A percentile compares a stretch with the other conserved stretches of the same genome.
These are phyloP conservation scores for Darevskia mixta DNA, from an alignment of 2,797 vertebrate species.

Conservation along the genomic window DNA sequence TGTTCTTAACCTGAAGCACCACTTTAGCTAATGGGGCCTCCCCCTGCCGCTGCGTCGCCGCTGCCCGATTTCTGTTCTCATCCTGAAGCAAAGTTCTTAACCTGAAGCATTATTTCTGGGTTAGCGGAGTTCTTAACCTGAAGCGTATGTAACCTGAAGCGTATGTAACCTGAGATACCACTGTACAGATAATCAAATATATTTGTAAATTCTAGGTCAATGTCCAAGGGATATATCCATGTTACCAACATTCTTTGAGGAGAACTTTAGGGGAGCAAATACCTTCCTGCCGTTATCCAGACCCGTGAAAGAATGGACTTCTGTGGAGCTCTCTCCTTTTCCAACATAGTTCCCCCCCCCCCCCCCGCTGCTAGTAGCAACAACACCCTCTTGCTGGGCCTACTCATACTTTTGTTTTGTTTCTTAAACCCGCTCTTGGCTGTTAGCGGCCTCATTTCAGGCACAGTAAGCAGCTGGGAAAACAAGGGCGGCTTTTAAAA, in stretches of 20 bases:
- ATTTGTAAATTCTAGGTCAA: neutral
- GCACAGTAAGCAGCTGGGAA: slow-evolving; percentile 70
- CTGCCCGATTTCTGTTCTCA: too few relatives aligned
- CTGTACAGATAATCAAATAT: neutral
- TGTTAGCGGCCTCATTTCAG: slow-evolving; percentile 58
- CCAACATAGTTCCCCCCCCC: neutral
- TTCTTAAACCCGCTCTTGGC: slow-evolving; percentile 58
- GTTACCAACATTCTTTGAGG: neutral
- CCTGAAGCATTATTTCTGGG: too few relatives aligned
- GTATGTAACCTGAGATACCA: too few relatives aligned
- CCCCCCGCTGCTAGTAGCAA: slow-evolving; percentile 10
- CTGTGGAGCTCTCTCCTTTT: slow-evolving; percentile 27
- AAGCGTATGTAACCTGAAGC: too few relatives aligned
- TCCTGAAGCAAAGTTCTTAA: too few relatives aligned
- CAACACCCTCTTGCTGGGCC: neutral
- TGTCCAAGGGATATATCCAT: neutral
- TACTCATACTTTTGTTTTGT: slow-evolving; percentile 52
- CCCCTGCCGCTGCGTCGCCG: too few relatives aligned
- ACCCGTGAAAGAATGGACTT: neutral
- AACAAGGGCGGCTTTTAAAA: slow-evolving; percentile 59
- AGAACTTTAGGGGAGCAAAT: neutral
- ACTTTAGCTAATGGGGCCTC: too few relatives aligned
- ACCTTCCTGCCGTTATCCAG: neutral
- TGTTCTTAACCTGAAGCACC: too few relatives aligned
- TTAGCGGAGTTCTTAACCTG: too few relatives aligned